Base-by-base conservation (phyloP, 2,888 invertebrate species). In the Drosophila paramelanica region DNA sequence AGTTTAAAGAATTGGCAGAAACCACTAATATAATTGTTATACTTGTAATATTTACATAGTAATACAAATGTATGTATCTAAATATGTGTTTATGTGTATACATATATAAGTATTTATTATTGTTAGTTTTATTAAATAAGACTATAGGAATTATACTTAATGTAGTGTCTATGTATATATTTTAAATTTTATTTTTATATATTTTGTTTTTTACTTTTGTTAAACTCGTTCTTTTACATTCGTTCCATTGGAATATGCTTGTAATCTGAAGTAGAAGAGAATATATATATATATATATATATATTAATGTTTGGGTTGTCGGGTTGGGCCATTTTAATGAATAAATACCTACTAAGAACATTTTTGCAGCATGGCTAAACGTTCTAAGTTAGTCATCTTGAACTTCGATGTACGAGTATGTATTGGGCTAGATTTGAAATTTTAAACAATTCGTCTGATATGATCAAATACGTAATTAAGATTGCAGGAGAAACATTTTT, bases 371-470 rank as follows among this genome's bases (percentile, higher is more conserved):
- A 72, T 57, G 45, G 43, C 52, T 67, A 62, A 14, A 45, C 60
- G 46, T 46, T 51, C 41, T 71, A 65, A 59, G 52, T 66, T 81
- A 86, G 83, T 83, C 83, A 83, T 79, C 83, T 83, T 59, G 64
- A 62, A 57, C 39, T 73, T 82, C 71, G 73, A 73, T 79, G 69
- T 62, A 68, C 33, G 14, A 38, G 38, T 60, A 59, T 62, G 50
- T 73, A 57, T 64, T 68, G 41, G 42, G 55, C 45, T 71, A 76
- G 47, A 33, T 41, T 76, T 55, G 52, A 78, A 67, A 76, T 79
- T 68, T 77, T 73, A 61, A 86, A 79, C 81, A 90, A 81, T 74
- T 87, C 79, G 77, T 91, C 79, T 92, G 92, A 92, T 92, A 92
- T 92, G 92, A 91, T 91, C 81, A 90, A 91, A 79, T 71, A 90